A percentile compares a stretch with the other conserved stretches of the same genome.
Evolutionary conservation across 2,113 vertebrate species (phyloP).

Genomic region (Sterrhoptilus dennistouni): DNA sequence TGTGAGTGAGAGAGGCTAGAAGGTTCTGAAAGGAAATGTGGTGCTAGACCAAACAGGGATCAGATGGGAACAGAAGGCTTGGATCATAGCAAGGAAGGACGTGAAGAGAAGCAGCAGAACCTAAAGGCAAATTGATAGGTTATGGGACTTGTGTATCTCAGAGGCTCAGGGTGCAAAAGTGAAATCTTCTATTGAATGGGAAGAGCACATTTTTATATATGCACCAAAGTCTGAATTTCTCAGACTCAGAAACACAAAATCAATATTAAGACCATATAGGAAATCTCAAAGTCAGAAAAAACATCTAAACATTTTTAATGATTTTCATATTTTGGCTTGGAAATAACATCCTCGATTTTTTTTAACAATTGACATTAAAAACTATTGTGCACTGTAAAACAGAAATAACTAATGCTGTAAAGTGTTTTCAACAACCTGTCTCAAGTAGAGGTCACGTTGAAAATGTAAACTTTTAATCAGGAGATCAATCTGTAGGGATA

Average conservation of each 20-base stretch:
- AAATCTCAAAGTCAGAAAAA: neutral
- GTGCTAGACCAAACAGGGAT: neutral
- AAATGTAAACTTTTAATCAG: conserved; percentile 49
- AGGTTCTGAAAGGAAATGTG: neutral
- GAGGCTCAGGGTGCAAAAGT: neutral
- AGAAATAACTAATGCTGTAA: neutral
- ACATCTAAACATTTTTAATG: neutral
- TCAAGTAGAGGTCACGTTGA: neutral
- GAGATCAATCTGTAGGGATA: neutral
- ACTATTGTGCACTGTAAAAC: neutral
- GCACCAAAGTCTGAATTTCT: neutral
- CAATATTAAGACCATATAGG: neutral
- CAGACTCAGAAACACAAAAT: neutral
- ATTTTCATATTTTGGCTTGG: neutral
- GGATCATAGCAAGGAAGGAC: neutral
- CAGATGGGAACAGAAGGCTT: neutral
- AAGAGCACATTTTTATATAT: neutral
- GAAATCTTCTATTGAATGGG: neutral
- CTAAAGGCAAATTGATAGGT: neutral
- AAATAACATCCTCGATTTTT: neutral
- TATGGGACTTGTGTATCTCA: neutral
- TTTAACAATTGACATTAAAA: neutral
- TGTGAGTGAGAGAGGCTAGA: neutral
- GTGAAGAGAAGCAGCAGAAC: neutral
- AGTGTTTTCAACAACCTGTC: neutral